phyloP scores from a whole-genome alignment of 2,888 invertebrate species.

The Lepidochrysops patricia region DNA sequence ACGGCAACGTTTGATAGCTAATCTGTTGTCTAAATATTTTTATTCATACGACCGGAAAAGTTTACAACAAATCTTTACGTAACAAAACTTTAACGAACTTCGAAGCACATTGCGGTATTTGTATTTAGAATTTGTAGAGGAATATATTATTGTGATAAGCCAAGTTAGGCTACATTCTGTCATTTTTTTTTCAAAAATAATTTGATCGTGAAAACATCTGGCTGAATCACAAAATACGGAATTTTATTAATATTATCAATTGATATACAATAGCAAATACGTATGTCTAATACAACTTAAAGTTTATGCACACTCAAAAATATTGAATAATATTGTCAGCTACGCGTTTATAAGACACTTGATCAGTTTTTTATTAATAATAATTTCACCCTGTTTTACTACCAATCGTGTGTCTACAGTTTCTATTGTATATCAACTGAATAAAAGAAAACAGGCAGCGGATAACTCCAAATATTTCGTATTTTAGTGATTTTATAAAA shows the following conservation, averaged over 20 bases:
- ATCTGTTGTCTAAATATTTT: too few relatives aligned
- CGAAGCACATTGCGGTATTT: conserved; percentile 50
- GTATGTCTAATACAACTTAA: not conserved
- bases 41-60: too few relatives aligned
- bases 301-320: not conserved
- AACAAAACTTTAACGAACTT: conserved; percentile 18
- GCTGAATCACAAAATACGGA: not conserved
- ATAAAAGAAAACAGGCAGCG: not conserved
- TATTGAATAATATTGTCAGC: not conserved
- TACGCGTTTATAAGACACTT: not conserved
- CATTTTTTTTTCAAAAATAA: not conserved
- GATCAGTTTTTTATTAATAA: not conserved
- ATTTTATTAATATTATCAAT: not conserved
- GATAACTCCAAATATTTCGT: not conserved
- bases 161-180: not conserved
- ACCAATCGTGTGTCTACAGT: not conserved
- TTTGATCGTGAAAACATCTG: not conserved
- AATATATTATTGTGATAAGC: not conserved
- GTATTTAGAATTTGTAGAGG: conserved; percentile 31
- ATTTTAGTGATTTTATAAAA: not conserved
- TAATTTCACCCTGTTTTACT: not conserved
- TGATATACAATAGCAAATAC: conserved; percentile 1
- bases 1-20: too few relatives aligned
- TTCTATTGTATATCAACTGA: not conserved
- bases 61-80: not conserved